Conservation (phyloP, 2,888 invertebrate species). For the Junonia oenone region DNA sequence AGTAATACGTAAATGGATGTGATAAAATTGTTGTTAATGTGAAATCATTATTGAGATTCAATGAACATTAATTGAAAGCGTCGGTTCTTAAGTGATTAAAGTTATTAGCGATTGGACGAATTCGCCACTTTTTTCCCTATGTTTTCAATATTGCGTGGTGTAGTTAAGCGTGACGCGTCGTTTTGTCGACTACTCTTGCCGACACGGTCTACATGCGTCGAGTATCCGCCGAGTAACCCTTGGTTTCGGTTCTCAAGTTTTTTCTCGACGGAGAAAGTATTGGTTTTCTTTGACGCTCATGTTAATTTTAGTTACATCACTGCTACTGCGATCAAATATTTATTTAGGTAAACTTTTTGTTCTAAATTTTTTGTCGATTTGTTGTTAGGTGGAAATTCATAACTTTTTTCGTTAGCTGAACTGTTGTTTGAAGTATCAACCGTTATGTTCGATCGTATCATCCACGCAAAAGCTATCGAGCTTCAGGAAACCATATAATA, state of each 20-base stretch:
- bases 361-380: not conserved
- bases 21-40: no score
- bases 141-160: constrained; percentile 58
- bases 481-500: constrained; percentile 18
- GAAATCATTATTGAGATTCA: no score
- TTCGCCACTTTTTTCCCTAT: constrained; percentile 22
- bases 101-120: constrained; percentile 4
- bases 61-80: not conserved
- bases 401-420: not conserved
- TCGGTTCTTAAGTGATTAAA: not conserved
- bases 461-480: not conserved
- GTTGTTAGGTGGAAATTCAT: not conserved
- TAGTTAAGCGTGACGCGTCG: constrained; percentile 68
- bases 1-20: no score
- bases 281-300: constrained; percentile 29
- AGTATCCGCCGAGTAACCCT: constrained; percentile 62
- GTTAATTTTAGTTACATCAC: constrained; percentile 6
- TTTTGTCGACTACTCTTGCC: constrained; percentile 67
- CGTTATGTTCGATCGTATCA: not conserved
- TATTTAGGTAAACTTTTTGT: not conserved
- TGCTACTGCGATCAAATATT: not conserved
- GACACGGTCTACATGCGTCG: constrained; percentile 71
- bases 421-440: not conserved
- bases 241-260: constrained; percentile 50
- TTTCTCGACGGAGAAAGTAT: constrained; percentile 36